Base-by-base conservation (phyloP, 2,888 invertebrate species). In the Pherbina coryleti region DNA sequence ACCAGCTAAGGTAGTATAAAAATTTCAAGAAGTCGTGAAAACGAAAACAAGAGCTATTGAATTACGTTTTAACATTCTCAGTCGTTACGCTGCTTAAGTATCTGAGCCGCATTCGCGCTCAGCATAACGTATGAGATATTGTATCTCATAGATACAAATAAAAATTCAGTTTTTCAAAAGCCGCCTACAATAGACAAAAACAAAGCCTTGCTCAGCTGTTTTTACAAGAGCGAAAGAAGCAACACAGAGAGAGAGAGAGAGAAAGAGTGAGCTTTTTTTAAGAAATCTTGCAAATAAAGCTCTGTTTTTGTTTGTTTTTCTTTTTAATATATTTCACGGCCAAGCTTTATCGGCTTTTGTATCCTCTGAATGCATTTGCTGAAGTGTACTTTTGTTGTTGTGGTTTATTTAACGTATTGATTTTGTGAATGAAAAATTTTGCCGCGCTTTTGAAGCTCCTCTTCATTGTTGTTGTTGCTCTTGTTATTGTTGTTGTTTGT, bases 111-210 rank as follows among this genome's bases (percentile, higher is more conserved):
- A n/a, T n/a, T 55, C 55, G 19, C 55, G 55, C 64, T 34, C 64
- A 31, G n/a, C 64, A 64, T 31, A 60, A 28, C 60, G 60, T 28
- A 60, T 60, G n/a, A n/a, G n/a, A n/a, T 28, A 14, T 28, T 17
- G 49, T 51, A 69, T 49, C 69, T 49, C 69, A 34, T 17, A 51
- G 69, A 69, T 69, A 66, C 34, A 31, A 28, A 19, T 9, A n/a
- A n/a, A 34, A 3, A 66, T 14, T n/a, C 19, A 17, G 0, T 19
- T 34, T 66, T 34, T 66, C 9, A 44, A 44, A 44, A 44, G 69
- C 69, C 69, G 69, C 69, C 69, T 69, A 69, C 69, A 28, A 69
- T 49, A 67, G 31, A 9, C 31, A 34, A 66, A 31, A 55, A 22
- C 19, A 55, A 22, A 55, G 25, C 60, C 25, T 9, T 9, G 67